A percentile compares a stretch with the other conserved stretches of the same genome.
phyloP scores from a whole-genome alignment of 1,140 invertebrate species.

The Sycophaga agraensis region DNA sequence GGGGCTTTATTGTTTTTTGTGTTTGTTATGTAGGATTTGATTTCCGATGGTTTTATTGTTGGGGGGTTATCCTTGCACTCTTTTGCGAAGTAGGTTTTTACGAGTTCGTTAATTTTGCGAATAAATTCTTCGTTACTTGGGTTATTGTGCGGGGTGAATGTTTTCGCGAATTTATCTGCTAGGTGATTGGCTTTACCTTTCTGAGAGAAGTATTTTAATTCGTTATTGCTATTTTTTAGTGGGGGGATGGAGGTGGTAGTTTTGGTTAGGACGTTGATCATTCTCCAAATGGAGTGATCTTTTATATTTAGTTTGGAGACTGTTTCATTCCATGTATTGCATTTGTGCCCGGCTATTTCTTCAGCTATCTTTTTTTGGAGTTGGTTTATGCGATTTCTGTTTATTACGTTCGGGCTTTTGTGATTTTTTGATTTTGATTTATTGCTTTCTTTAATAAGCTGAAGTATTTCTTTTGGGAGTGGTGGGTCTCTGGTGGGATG shows the following conservation, averaged over 20 bases:
- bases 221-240: not conserved
- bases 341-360: too few species aligned
- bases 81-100: not conserved
- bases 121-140: not conserved
- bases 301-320: too few species aligned
- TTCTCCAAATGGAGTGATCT: too few species aligned
- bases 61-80: not conserved
- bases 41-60: not conserved
- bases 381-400: too few species aligned
- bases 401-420: too few species aligned
- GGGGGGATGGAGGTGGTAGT: not conserved
- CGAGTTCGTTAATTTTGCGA: not conserved
- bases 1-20: slow-evolving; percentile 9
- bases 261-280: slow-evolving; percentile 9
- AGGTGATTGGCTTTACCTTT: slow-evolving; percentile 10
- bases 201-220: not conserved
- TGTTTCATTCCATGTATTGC: too few species aligned
- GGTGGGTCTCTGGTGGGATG: too few species aligned
- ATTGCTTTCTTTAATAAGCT: too few species aligned
- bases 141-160: not conserved
- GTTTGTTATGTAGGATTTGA: not conserved
- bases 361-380: too few species aligned
- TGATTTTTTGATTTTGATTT: too few species aligned
- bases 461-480: too few species aligned
- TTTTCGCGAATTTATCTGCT: not conserved